Base-by-base conservation (phyloP, 2,113 vertebrate genomes). In the Arenaria interpres region DNA sequence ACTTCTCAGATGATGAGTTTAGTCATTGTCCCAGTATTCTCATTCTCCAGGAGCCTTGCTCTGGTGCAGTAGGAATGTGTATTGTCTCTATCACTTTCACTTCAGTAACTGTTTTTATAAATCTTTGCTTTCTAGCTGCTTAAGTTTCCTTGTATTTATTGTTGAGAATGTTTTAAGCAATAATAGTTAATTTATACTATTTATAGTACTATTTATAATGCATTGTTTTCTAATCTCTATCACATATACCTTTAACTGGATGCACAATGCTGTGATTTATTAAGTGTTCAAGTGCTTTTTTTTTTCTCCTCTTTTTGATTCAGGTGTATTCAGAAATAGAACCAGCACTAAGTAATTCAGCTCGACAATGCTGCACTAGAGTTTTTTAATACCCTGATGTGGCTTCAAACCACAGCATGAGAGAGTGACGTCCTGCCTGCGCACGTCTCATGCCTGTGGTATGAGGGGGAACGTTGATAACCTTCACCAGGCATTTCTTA, bases 371-470 rank as follows among this genome's bases (percentile, higher is more conserved):
- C 67, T 73, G 71, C 63, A 45, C 10, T 37, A 50, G 62, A 43
- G 62, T 8, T 73, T 63, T 91, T 85, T 53, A 66, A 60, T 75
- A 94, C 60, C 69, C 3, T 10, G 71, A 39, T 53, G 41, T 85
- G 89, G 45, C 71, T 96, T 88, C 63, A 84, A n/a, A 68, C 27
- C 72, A 35, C 66, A 51, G 71, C 30, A 11, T 28, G 74, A 66
- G 57, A 76, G 67, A 62, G 51, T 37, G 12, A 35, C 14, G 5
- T 35, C 51, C 66, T 81, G 53, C 24, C 24, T 67, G 23, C 1
- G 6, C 35, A 8, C 0, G 0, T 80, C 54, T 92, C 23, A 7
- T 62, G 46, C 30, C 15, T 56, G 64, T 48, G 50, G 14, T 51
- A 32, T 7, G 8, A 62, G 17, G 25, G 41, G 63, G 22, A 57